Evolutionary conservation across 2,888 invertebrate species (phyloP).

Genomic region (Epistrophella euchroma): DNA sequence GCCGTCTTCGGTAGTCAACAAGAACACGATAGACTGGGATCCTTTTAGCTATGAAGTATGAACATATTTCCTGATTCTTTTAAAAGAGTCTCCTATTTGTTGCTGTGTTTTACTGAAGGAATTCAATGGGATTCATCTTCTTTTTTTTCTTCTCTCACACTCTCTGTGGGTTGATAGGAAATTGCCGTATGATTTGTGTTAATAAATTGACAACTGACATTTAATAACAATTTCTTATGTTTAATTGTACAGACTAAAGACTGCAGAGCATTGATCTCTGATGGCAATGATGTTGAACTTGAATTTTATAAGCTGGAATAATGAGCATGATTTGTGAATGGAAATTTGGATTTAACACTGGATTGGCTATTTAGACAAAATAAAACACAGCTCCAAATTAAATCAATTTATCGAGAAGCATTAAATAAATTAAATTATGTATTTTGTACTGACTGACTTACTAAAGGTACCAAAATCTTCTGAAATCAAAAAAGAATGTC

Average conservation of each 20-base stretch:
- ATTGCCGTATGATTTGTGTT: conserved; percentile 61
- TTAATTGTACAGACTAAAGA: conserved; percentile 63
- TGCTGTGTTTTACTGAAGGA: conserved; percentile 27
- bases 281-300: conserved; percentile 4
- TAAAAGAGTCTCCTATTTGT: conserved; percentile 32
- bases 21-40: conserved; percentile 51
- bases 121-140: neutral
- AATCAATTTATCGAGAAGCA: no score
- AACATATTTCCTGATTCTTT: conserved; percentile 61
- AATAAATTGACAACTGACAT: conserved; percentile 62
- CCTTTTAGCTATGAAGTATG: neutral
- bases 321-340: neutral
- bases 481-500: no score
- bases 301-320: neutral
- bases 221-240: conserved; percentile 63
- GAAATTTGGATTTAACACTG: neutral
- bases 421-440: no score
- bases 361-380: no score
- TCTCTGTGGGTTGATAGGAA: conserved; percentile 40
- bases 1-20: conserved; percentile 34
- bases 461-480: no score
- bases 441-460: no score
- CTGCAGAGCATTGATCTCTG: conserved; percentile 22
- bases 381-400: no score
- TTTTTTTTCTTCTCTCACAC: neutral